Evolutionary conservation across 37 sponge, comb jelly and placozoan genomes (phyloP).

Genomic region (Dysidea cf. avara): DNA sequence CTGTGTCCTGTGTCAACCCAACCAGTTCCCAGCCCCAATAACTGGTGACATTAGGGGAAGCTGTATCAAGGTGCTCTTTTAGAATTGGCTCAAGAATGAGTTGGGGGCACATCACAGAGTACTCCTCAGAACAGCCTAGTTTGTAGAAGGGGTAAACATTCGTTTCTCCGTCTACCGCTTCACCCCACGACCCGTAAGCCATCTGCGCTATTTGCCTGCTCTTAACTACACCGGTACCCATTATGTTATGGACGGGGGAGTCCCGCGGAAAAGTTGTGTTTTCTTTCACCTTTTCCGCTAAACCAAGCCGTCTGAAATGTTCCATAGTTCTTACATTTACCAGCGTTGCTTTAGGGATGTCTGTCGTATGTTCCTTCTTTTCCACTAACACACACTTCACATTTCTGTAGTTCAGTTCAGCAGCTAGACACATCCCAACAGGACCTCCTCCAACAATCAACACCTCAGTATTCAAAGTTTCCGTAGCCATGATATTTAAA

Average conservation of each 20-base stretch:
- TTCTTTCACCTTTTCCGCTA: conserved; percentile 36
- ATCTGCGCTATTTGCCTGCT: conserved; percentile 1
- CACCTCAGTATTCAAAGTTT: conserved; percentile 33
- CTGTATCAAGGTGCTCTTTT: conserved; percentile 35
- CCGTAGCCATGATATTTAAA: no score
- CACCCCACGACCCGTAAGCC: conserved; percentile 54
- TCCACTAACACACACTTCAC: conserved; percentile 67
- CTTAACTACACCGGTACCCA: background rate
- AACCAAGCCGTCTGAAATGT: conserved; percentile 60
- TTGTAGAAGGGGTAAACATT: conserved; percentile 25
- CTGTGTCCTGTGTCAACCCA: conserved; percentile 31
- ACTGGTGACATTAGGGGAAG: conserved; percentile 16
- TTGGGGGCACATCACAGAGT: conserved; percentile 55
- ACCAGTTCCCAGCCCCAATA: conserved; percentile 48
- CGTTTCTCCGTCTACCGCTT: conserved; percentile 32
- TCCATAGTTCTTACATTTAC: conserved; percentile 66
- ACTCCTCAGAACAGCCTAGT: background rate
- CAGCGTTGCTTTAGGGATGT: conserved; percentile 45
- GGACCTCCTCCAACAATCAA: conserved; percentile 68
- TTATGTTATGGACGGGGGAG: background rate
- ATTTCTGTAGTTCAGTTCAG: conserved; percentile 53
- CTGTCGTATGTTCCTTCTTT: conserved; percentile 39
- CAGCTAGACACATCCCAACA: conserved; percentile 62
- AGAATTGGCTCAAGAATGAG: conserved; percentile 53
- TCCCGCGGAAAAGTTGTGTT: conserved; percentile 46